Evolutionary conservation across 2,888 invertebrate species (phyloP), one percentile per base, ranked within the genome.

Genomic region (Trypoxylon attenuatum): DNA sequence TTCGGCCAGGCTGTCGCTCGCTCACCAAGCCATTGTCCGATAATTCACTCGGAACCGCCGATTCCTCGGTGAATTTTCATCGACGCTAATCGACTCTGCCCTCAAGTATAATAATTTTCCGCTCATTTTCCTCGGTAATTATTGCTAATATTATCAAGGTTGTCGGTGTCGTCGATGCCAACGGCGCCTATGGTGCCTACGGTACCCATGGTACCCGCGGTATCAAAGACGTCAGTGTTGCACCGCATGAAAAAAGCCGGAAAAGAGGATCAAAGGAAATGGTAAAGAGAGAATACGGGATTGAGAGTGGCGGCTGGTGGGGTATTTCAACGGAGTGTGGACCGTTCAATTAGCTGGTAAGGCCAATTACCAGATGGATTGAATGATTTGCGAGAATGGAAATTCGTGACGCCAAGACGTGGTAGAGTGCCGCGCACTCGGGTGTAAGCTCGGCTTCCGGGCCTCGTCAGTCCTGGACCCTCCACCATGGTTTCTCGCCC

Each of bases 321-420:
- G 41, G 49, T 59, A 64, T 70, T 65, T 64, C 54, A 75, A 65
- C 63, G 55, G 54, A 45, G 50, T 59, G 42, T 15, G 58, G 58
- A 41, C 50, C 60, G 67, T 71, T 78, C 70, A 70, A 76, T 77
- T 78, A 71, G 50, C 69, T 50, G 63, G 65, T 52, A 39, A 56
- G 65, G 72, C 73, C 73, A 79, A 79, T 79, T 79, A 77, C 69
- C 59, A 63, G 69, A 62, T 56, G 64, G 13, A 13, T 13, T 33
- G 33, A 72, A 56, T 54, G 60, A 68, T 65, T 68, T 65, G 68
- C 47, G 41, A 49, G 57, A 65, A 68, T 60, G 65, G 68, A 68
- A 65, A 67, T 62, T 67, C 52, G 64, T 42, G 54, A 42, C 46
- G 63, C 58, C 45, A 57, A 10, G 33, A 33, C 33, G 13, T 33